Percentiles rank a stretch among this genome's conserved stretches.
Evolutionary conservation across 2,113 vertebrate genomes (phyloP).

Genomic region (Amia ocellicauda): DNA sequence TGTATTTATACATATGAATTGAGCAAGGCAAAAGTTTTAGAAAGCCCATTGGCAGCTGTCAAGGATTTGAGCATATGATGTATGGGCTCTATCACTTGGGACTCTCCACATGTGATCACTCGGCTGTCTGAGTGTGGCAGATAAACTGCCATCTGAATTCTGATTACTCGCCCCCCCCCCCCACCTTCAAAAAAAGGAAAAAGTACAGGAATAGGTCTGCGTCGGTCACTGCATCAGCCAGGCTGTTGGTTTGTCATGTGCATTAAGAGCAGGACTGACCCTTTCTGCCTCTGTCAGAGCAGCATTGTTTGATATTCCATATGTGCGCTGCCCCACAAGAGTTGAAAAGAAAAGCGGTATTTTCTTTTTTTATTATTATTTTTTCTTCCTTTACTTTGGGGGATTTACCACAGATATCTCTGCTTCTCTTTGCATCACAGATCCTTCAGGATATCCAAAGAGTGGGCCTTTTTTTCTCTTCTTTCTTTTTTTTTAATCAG

Average conservation of each 20-base stretch:
- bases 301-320: too few relatives aligned
- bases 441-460: too few relatives aligned
- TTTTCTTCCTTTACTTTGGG: neutral
- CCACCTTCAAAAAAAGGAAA: slow-evolving; percentile 20
- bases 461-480: too few relatives aligned
- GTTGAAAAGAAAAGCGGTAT: too few relatives aligned
- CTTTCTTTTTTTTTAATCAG: too few relatives aligned
- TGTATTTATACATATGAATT: slow-evolving; percentile 40
- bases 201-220: slow-evolving; percentile 1
- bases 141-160: slow-evolving; percentile 39
- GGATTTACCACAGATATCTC: neutral
- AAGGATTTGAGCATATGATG: slow-evolving; percentile 50
- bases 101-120: slow-evolving; percentile 28
- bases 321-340: too few relatives aligned
- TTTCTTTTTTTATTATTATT: too few relatives aligned
- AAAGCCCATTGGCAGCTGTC: slow-evolving; percentile 57
- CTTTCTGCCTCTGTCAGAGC: too few relatives aligned
- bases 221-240: too few relatives aligned
- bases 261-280: too few relatives aligned
- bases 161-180: neutral
- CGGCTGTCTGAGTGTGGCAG: slow-evolving; percentile 21
- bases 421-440: neutral
- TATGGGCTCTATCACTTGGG: slow-evolving; percentile 52
- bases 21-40: slow-evolving; percentile 47
- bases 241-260: too few relatives aligned